Base-by-base conservation (phyloP, 23 tunicate genomes). In the Styela clava region DNA sequence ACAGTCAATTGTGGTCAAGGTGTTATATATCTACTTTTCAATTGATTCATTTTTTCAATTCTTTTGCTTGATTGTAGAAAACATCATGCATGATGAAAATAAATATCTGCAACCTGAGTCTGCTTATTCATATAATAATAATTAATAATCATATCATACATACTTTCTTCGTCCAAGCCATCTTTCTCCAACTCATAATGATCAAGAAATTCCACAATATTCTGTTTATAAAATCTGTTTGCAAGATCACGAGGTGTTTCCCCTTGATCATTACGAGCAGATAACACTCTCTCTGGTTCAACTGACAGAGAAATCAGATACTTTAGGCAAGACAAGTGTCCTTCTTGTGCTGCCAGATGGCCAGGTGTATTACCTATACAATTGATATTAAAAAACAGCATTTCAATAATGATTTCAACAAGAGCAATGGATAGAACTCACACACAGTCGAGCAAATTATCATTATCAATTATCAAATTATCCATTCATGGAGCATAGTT, bases 261-360 rank as follows among this genome's bases (percentile, higher is more conserved):
- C 34, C 97, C 97, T 31, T 87, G 86, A 36, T 92, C 97, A 71
- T 92, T 92, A 20, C 92, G 63, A 64, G 91, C 91, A 30, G 73
- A 37, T 12, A 92, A 65, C 0, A 92, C 97, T 67, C 84, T 91
- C 1, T 92, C 97, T 0, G 73, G 68, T 33, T 82, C 83, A 22
- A 81, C 70, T 9, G 84, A 84, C 30, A n/a, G 33, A 5, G 90
- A 86, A 24, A 91, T 72, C n/a, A 92, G 79, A 69, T 56, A 92
- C 74, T 92, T 92, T 21, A 92, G 52, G 72, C 97, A 92, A 44
- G 88, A 83, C n/a, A 92, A 78, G 69, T 92, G 87, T 24, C 97
- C 97, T 52, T 92, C 97, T 74, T 92, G 97, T 24, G 97, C 97
- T 34, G 97, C 97, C 33, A 92, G 70, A 79, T 92, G 97, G 25